Evolutionary conservation across 2,888 invertebrate species (phyloP).

Genomic region (Cryptosula pallasiana): DNA sequence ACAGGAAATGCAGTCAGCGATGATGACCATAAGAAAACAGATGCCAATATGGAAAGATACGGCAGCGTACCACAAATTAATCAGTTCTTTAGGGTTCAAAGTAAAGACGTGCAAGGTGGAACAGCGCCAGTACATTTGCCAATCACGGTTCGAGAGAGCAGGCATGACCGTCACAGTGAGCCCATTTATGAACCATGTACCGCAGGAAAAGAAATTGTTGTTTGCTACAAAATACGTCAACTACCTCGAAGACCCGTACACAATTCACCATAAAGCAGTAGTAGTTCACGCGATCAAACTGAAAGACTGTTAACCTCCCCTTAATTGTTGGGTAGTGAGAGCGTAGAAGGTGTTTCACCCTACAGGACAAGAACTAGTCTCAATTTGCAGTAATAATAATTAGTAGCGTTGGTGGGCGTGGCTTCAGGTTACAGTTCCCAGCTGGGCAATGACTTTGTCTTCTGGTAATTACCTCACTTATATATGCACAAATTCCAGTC

Average conservation of each 20-base stretch:
- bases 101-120: neutral
- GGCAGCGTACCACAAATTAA: neutral
- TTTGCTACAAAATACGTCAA: conserved; percentile 14
- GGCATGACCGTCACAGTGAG: conserved; percentile 22
- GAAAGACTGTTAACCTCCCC: neutral
- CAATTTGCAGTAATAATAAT: too few relatives aligned
- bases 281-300: conserved; percentile 20
- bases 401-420: too few relatives aligned
- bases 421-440: too few relatives aligned
- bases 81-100: neutral
- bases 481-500: too few relatives aligned
- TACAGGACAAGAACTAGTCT: too few relatives aligned
- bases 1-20: conserved; percentile 1
- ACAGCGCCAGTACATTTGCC: neutral
- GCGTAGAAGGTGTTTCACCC: too few relatives aligned
- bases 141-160: conserved; percentile 18
- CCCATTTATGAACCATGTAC: conserved; percentile 19
- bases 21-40: neutral
- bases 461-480: too few relatives aligned
- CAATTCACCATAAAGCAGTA: conserved; percentile 19
- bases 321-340: too few relatives aligned
- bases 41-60: conserved; percentile 17
- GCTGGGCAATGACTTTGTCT: too few relatives aligned
- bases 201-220: neutral
- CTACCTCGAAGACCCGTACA: conserved; percentile 20